Conservation (phyloP, 2,888 invertebrate genomes). For the Ceriagrion tenellum region DNA sequence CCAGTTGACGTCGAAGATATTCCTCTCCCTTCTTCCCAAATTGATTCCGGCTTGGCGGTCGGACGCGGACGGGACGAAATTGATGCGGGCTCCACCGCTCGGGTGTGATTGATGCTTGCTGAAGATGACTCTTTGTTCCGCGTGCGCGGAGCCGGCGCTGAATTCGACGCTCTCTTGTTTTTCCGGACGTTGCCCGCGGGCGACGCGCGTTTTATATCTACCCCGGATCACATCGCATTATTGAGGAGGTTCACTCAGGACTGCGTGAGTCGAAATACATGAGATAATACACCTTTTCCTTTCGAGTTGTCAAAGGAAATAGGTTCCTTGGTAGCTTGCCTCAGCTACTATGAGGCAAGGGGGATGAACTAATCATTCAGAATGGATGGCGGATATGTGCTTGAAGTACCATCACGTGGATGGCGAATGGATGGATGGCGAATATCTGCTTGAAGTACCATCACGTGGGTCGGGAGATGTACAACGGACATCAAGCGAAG, state of each 20-base stretch:
- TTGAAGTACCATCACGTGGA: too few relatives aligned
- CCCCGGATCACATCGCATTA: background rate
- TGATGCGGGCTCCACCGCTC: background rate
- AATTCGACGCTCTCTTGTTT: slow-evolving; percentile 1
- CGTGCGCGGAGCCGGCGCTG: background rate
- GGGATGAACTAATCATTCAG: too few relatives aligned
- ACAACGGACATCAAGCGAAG: too few relatives aligned
- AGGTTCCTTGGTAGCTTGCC: too few relatives aligned
- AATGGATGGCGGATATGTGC: too few relatives aligned
- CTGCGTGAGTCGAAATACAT: too few relatives aligned
- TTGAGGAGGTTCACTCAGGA: background rate
- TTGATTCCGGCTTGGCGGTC: background rate
- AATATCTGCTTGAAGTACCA: too few relatives aligned
- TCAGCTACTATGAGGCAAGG: too few relatives aligned
- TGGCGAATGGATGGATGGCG: too few relatives aligned
- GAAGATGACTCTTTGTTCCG: background rate
- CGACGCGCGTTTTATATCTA: background rate
- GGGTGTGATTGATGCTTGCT: background rate
- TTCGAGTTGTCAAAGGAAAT: too few relatives aligned
- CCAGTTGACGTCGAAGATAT: background rate
- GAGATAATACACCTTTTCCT: too few relatives aligned
- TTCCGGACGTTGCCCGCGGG: background rate
- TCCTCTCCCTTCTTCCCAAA: background rate
- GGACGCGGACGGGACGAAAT: background rate
- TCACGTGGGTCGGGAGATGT: too few relatives aligned